These are phyloP conservation scores for Scaptomyza tumidula DNA, from an alignment of 2,888 invertebrate genomes.

Conservation along the genomic window DNA sequence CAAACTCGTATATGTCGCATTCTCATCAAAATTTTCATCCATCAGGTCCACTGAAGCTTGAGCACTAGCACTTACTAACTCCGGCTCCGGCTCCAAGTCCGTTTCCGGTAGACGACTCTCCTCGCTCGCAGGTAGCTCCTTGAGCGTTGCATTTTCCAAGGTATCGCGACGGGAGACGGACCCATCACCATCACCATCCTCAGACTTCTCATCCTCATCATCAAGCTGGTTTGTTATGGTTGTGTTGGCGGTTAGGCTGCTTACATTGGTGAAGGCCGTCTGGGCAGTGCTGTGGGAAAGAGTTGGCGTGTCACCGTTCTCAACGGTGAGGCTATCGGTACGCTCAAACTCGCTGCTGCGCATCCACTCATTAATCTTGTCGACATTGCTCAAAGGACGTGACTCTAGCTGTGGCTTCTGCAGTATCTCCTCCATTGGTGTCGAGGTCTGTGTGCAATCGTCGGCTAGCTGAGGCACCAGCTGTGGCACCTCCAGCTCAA, in stretches of 20 bases:
- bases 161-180: constrained; percentile 86
- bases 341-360: constrained; percentile 83
- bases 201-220: constrained; percentile 87
- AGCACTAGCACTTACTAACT: constrained; percentile 63
- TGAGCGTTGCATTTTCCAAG: constrained; percentile 73
- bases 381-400: constrained; percentile 73
- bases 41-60: constrained; percentile 85
- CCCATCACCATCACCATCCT: constrained; percentile 84
- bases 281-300: constrained; percentile 63
- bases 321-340: constrained; percentile 80
- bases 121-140: constrained; percentile 73
- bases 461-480: constrained; percentile 73
- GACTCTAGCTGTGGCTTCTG: constrained; percentile 68
- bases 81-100: constrained; percentile 31
- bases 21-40: constrained; percentile 89
- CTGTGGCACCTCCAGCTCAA: constrained; percentile 77
- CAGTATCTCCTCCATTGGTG: constrained; percentile 79
- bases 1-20: constrained; percentile 92
- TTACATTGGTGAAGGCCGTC: constrained; percentile 70
- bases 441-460: constrained; percentile 79
- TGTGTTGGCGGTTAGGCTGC: constrained; percentile 72
- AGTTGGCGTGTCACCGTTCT: constrained; percentile 73
- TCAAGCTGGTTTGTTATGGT: constrained; percentile 79
- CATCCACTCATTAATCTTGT: constrained; percentile 84
- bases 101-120: constrained; percentile 20